A percentile compares a stretch with the other conserved stretches of the same genome.
Evolutionary conservation across 2,797 vertebrate genomes (phyloP).

Genomic region (Lacerta bilineata): DNA sequence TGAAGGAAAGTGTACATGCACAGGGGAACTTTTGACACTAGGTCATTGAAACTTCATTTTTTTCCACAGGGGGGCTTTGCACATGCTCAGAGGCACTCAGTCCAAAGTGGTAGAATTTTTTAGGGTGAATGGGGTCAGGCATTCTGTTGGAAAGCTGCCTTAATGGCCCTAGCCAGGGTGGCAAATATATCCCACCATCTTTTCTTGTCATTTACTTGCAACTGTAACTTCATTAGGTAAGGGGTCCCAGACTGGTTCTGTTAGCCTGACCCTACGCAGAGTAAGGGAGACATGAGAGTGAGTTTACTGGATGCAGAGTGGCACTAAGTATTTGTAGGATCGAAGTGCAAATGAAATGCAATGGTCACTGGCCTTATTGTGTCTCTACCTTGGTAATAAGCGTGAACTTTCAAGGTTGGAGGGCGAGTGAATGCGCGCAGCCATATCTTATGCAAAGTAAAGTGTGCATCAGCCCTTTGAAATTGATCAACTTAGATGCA

Average conservation of each 20-base stretch:
- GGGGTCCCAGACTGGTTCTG: neutral
- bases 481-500: neutral
- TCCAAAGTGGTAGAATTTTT: neutral
- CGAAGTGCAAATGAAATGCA: neutral
- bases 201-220: too few relatives aligned
- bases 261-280: neutral
- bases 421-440: too few relatives aligned
- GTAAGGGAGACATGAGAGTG: neutral
- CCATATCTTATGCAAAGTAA: neutral
- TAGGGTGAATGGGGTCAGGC: neutral
- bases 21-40: neutral
- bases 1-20: neutral
- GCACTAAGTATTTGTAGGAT: constrained; percentile 5
- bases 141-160: too few relatives aligned
- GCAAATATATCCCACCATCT: too few relatives aligned
- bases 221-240: neutral
- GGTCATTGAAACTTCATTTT: neutral
- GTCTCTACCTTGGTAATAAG: neutral
- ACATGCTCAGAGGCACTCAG: neutral
- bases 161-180: too few relatives aligned
- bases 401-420: neutral
- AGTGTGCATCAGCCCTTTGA: neutral
- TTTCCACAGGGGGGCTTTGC: too few relatives aligned
- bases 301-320: neutral
- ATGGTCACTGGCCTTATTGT: neutral